A percentile compares a stretch with the other conserved stretches of the same genome.
phyloP scores from a whole-genome alignment of 2,113 vertebrate genomes.

The Corythornis madagascariensis region DNA sequence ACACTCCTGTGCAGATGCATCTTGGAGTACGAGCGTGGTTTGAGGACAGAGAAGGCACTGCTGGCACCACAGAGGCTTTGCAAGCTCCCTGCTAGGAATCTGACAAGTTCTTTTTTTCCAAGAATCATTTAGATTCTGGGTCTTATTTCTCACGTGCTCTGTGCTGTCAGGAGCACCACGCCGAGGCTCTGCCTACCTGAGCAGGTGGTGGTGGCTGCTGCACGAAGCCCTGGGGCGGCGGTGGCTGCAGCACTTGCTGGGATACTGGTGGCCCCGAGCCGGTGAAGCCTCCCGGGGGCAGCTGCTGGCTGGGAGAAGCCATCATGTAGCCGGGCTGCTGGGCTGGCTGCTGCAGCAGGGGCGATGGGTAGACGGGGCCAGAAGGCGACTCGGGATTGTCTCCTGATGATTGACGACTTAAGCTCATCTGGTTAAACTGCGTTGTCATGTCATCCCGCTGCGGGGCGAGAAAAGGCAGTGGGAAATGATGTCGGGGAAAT shows the following conservation, averaged over 20 bases:
- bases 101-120: not conserved
- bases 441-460: slow-evolving; percentile 88
- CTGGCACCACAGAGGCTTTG: not conserved
- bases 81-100: not conserved
- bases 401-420: slow-evolving; percentile 86
- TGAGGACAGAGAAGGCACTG: not conserved
- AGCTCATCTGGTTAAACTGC: slow-evolving; percentile 85
- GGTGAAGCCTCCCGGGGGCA: slow-evolving; percentile 73
- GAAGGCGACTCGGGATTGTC: slow-evolving; percentile 82
- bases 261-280: slow-evolving; percentile 77
- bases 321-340: slow-evolving; percentile 81
- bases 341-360: slow-evolving; percentile 76
- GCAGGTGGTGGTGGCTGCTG: slow-evolving; percentile 82
- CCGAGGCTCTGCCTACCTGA: slow-evolving; percentile 74
- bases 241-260: slow-evolving; percentile 78
- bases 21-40: not conserved
- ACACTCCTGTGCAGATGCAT: slow-evolving; percentile 18
- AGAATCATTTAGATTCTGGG: not conserved
- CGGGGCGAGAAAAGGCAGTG: not conserved
- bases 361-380: slow-evolving; percentile 74
- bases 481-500: not conserved
- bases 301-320: slow-evolving; percentile 77
- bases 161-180: accelerated
- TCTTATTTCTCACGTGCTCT: not conserved
- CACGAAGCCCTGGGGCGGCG: slow-evolving; percentile 76